phyloP scores from a whole-genome alignment of 2,797 vertebrate species.

The Holocentrus rufus region DNA sequence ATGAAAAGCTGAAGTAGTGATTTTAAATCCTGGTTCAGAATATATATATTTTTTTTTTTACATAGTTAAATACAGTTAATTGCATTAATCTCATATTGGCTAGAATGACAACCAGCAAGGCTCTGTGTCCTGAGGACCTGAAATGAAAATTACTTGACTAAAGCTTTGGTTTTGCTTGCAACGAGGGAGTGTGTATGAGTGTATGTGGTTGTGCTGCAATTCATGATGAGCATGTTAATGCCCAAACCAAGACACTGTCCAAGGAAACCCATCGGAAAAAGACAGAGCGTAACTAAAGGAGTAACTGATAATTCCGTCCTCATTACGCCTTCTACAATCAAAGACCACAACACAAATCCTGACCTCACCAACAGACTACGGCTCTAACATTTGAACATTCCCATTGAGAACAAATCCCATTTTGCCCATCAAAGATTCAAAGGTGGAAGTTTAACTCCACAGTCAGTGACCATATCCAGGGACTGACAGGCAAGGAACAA shows the following conservation, averaged over 20 bases:
- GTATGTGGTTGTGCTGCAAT: background rate
- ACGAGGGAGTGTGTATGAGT: no score
- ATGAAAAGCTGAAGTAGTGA: no score
- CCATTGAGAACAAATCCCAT: background rate
- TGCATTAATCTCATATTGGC: no score
- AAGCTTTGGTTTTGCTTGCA: no score
- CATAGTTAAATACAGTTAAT: no score
- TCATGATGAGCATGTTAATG: background rate
- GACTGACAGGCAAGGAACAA: constrained; percentile 3
- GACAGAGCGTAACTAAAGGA: background rate
- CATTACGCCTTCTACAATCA: background rate
- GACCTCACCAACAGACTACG: background rate
- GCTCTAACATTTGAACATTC: background rate
- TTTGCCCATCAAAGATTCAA: constrained; percentile 9
- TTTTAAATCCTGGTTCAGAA: no score
- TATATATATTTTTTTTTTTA: no score
- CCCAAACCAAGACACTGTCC: no score
- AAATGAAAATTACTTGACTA: no score
- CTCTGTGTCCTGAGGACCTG: no score
- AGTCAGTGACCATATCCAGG: constrained; percentile 2
- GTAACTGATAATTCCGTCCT: background rate
- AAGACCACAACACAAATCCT: background rate
- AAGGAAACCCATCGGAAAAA: background rate
- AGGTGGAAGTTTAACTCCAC: background rate
- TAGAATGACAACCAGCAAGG: no score